Evolutionary conservation across 2,888 invertebrate species (phyloP).

Genomic region (Cremastinae sp.): DNA sequence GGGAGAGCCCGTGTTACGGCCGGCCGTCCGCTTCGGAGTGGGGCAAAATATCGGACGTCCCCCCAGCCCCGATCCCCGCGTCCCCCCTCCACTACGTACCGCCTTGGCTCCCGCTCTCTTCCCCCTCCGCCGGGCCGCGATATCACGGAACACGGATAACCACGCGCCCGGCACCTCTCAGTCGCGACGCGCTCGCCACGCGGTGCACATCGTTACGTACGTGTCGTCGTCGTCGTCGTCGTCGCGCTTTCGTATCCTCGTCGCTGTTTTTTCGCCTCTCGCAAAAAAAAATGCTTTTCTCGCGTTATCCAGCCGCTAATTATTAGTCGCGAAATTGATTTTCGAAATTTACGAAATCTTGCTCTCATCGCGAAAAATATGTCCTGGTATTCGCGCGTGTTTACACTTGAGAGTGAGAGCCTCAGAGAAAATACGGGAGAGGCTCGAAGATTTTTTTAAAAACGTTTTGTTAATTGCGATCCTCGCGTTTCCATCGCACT

Average conservation of each 20-base stretch:
- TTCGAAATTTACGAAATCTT: too few relatives aligned
- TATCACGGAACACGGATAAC: slow-evolving; percentile 69
- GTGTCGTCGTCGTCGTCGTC: slow-evolving; percentile 66
- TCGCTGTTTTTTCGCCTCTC: too few relatives aligned
- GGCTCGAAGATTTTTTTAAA: too few relatives aligned
- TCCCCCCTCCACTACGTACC: slow-evolving; percentile 59
- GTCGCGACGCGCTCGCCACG: slow-evolving; percentile 80
- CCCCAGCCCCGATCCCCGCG: slow-evolving; percentile 34
- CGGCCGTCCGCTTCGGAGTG: slow-evolving; percentile 37
- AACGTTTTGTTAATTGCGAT: too few relatives aligned
- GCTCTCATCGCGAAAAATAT: too few relatives aligned
- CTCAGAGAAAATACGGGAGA: too few relatives aligned
- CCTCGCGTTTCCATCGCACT: too few relatives aligned
- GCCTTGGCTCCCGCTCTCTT: slow-evolving; percentile 47
- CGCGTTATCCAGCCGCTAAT: too few relatives aligned
- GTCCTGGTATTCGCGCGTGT: not conserved
- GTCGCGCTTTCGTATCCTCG: slow-evolving; percentile 2
- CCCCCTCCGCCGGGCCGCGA: slow-evolving; percentile 63
- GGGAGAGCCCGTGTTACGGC: slow-evolving; percentile 67
- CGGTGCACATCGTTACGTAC: slow-evolving; percentile 76
- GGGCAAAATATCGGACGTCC: slow-evolving; percentile 49
- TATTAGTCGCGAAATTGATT: too few relatives aligned
- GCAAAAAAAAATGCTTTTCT: too few relatives aligned
- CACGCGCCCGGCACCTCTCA: slow-evolving; percentile 77
- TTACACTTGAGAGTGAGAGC: not conserved